phyloP scores from a whole-genome alignment of 2,888 invertebrate genomes.

The Junonia oenone region DNA sequence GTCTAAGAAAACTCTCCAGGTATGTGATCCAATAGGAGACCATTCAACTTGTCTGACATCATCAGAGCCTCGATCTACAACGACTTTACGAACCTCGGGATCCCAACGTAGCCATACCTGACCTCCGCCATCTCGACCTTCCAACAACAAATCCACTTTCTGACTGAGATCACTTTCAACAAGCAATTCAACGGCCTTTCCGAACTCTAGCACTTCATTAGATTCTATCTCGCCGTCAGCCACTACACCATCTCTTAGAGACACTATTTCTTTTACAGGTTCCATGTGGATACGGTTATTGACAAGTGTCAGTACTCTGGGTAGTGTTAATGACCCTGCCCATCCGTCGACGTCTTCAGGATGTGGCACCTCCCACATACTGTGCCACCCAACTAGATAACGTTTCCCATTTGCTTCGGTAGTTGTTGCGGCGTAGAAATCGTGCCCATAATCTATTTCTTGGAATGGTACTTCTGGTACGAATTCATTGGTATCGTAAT shows the following conservation, averaged over 20 bases:
- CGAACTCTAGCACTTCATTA: conserved; percentile 39
- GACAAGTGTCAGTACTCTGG: conserved; percentile 54
- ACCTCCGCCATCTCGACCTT: conserved; percentile 51
- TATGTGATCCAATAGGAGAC: conserved; percentile 43
- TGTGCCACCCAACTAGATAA: conserved; percentile 62
- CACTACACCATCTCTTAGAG: conserved; percentile 42
- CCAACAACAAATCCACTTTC: conserved; percentile 47
- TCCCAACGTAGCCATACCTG: conserved; percentile 49
- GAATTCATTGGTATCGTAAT: conserved; percentile 61
- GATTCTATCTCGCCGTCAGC: conserved; percentile 38
- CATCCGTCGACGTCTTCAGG: conserved; percentile 64
- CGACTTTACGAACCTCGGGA: conserved; percentile 45
- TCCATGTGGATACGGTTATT: conserved; percentile 49
- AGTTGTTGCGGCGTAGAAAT: conserved; percentile 71
- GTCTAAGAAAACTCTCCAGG: conserved; percentile 62
- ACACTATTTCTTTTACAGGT: conserved; percentile 48
- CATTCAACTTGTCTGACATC: conserved; percentile 66
- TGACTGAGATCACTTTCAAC: conserved; percentile 44
- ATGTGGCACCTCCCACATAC: conserved; percentile 61
- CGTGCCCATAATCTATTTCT: conserved; percentile 68
- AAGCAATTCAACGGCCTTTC: conserved; percentile 54
- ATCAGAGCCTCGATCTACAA: conserved; percentile 48
- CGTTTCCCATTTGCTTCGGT: conserved; percentile 55
- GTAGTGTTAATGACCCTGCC: conserved; percentile 63
- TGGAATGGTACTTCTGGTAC: conserved; percentile 54